phyloP scores from a whole-genome alignment of 2,888 invertebrate species.

The Lasioglossum leucozonium region DNA sequence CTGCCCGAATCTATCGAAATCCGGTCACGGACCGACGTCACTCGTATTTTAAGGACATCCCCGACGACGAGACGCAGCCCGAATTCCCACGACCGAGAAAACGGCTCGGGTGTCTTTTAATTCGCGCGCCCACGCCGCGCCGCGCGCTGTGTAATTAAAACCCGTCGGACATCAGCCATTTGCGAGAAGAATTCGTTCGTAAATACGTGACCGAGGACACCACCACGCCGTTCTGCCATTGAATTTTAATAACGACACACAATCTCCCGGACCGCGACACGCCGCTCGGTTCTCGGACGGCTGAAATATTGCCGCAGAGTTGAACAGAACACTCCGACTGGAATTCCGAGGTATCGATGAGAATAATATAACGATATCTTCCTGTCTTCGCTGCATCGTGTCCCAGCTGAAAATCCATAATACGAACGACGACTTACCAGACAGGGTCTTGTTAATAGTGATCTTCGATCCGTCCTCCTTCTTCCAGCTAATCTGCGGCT shows the following conservation, averaged over 20 bases:
- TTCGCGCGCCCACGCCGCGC: neutral
- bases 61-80: neutral
- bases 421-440: conserved; percentile 86
- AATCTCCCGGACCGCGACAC: neutral
- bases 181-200: neutral
- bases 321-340: neutral
- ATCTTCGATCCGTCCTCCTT: conserved; percentile 95
- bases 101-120: conserved; percentile 13
- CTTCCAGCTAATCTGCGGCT: conserved; percentile 96
- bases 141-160: conserved; percentile 23
- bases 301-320: neutral
- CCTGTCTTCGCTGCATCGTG: neutral
- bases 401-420: too few relatives aligned
- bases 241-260: conserved; percentile 4
- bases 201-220: neutral
- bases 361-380: neutral
- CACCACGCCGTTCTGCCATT: neutral
- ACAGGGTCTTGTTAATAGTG: conserved; percentile 92
- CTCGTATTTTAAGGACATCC: neutral
- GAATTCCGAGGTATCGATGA: neutral
- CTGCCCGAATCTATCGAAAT: conserved; percentile 53
- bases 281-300: neutral
- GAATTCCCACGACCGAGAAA: neutral
- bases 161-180: neutral
- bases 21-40: conserved; percentile 39